Conservation (phyloP, 2,797 vertebrate genomes). For the Gymnothorax javanicus region DNA sequence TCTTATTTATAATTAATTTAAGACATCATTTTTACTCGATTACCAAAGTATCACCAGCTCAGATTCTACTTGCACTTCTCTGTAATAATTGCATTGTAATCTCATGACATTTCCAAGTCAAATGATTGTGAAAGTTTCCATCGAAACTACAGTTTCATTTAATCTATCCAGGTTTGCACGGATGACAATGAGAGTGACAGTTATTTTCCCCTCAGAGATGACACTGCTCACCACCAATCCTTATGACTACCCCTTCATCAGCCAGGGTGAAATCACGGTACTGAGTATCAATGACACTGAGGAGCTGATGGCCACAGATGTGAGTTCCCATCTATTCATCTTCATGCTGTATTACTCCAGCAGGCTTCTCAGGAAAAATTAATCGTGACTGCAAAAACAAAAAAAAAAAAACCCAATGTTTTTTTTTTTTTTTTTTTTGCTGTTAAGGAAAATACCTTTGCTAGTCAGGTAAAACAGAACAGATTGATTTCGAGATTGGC, state of each 20-base stretch:
- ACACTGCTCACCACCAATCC: constrained; percentile 88
- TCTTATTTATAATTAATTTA: too few species aligned
- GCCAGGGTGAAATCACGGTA: constrained; percentile 90
- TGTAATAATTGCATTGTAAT: background rate
- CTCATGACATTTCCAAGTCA: background rate
- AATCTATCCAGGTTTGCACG: background rate
- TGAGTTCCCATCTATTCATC: constrained; percentile 48
- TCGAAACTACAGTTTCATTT: background rate
- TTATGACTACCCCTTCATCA: constrained; percentile 89
- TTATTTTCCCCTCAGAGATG: constrained; percentile 75
- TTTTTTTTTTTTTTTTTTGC: too few species aligned
- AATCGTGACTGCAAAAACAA: background rate
- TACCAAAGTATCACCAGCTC: too few species aligned
- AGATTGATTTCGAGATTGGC: too few species aligned
- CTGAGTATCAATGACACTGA: constrained; percentile 87
- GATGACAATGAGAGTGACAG: background rate
- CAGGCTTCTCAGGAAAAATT: background rate
- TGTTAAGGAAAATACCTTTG: too few species aligned
- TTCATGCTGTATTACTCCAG: background rate
- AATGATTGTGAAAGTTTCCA: background rate
- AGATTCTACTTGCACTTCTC: background rate
- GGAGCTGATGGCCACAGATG: constrained; percentile 88
- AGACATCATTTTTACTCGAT: too few species aligned
- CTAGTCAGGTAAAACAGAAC: too few species aligned
- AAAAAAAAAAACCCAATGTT: background rate